Conservation (phyloP, 1,140 invertebrate genomes). For the Drosophila melanogaster region DNA sequence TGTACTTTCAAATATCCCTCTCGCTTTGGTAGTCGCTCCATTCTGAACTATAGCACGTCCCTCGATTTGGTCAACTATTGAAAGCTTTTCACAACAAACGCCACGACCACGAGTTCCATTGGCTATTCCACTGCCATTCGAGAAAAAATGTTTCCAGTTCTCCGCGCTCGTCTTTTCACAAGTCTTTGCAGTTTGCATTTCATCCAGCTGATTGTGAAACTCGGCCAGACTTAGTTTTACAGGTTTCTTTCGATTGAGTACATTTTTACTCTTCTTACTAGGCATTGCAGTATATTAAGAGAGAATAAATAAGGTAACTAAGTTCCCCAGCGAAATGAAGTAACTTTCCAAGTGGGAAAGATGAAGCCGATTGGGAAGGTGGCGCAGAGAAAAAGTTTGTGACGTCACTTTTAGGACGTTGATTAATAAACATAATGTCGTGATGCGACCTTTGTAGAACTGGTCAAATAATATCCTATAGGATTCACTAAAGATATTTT, state of each 20-base stretch:
- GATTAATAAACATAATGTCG: not conserved
- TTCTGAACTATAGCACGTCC: not conserved
- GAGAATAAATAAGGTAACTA: constrained; percentile 2
- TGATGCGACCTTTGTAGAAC: too few relatives aligned
- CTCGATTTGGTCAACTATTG: not conserved
- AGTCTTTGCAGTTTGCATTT: not conserved
- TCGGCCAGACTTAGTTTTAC: constrained; percentile 13
- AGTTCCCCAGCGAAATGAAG: not conserved
- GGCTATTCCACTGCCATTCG: too few relatives aligned
- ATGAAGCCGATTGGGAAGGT: not conserved
- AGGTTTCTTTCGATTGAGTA: constrained; percentile 2
- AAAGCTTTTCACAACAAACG: not conserved
- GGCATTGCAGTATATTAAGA: constrained; percentile 23
- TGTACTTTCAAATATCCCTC: not conserved
- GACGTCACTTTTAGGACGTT: not conserved
- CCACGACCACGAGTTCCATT: constrained; percentile 3
- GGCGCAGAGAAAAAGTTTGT: not conserved
- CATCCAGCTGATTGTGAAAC: constrained; percentile 14
- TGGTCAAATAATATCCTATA: too few relatives aligned
- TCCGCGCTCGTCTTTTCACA: not conserved
- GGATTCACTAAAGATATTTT: too few relatives aligned
- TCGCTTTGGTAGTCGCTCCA: not conserved
- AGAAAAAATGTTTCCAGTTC: not conserved
- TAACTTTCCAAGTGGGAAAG: not conserved
- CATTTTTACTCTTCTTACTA: constrained; percentile 3